phyloP scores from a whole-genome alignment of 2,888 invertebrate genomes.

The Drosophila nr. perissopoda region DNA sequence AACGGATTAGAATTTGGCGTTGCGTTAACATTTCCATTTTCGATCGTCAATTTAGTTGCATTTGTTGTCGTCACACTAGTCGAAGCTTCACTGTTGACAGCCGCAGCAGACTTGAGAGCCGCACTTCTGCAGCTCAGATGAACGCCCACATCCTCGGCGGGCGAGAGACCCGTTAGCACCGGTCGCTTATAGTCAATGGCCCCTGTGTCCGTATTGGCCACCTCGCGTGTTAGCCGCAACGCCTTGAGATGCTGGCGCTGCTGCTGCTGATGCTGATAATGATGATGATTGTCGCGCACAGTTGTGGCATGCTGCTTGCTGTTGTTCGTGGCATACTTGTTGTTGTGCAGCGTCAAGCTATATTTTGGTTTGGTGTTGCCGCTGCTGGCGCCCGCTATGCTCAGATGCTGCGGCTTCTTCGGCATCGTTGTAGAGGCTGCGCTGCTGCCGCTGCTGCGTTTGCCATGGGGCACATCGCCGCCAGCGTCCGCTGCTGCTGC shows the following conservation, averaged over 20 bases:
- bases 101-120: slow-evolving; percentile 21
- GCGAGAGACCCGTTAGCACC: slow-evolving; percentile 45
- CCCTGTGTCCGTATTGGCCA: slow-evolving; percentile 25
- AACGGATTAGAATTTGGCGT: slow-evolving; percentile 36
- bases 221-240: slow-evolving; percentile 67
- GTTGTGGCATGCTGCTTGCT: slow-evolving; percentile 33
- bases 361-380: slow-evolving; percentile 66
- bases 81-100: slow-evolving; percentile 64
- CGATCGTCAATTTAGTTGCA: slow-evolving; percentile 52
- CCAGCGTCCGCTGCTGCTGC: slow-evolving; percentile 52
- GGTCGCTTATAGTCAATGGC: slow-evolving; percentile 63
- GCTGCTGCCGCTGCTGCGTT: slow-evolving; percentile 18
- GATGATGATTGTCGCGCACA: slow-evolving; percentile 65
- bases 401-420: slow-evolving; percentile 74
- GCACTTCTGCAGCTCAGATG: slow-evolving; percentile 53
- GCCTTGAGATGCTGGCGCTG: slow-evolving; percentile 73
- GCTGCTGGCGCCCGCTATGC: slow-evolving; percentile 48
- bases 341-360: slow-evolving; percentile 77
- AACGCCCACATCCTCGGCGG: slow-evolving; percentile 61
- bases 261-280: slow-evolving; percentile 64
- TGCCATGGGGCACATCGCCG: slow-evolving; percentile 22
- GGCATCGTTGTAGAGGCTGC: slow-evolving; percentile 72
- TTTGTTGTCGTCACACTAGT: slow-evolving; percentile 45
- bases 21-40: slow-evolving; percentile 42
- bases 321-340: slow-evolving; percentile 55